phyloP scores from a whole-genome alignment of 2,797 vertebrate genomes.

The Pachyuromys duprasi region DNA sequence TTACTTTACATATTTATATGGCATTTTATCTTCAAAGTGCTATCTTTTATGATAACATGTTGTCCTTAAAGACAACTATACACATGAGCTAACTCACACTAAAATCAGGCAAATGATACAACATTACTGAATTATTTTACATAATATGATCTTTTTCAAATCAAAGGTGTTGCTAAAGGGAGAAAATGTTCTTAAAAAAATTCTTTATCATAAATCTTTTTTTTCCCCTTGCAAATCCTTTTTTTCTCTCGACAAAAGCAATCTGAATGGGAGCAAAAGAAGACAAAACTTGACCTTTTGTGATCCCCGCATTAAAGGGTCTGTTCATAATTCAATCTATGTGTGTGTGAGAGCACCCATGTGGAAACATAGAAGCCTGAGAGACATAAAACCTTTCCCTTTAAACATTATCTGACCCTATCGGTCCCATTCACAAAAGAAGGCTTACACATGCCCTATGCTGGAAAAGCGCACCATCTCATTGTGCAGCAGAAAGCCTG shows the following conservation, averaged over 20 bases:
- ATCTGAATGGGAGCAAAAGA: slow-evolving; percentile 90
- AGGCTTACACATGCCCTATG: slow-evolving; percentile 90
- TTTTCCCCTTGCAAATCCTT: slow-evolving; percentile 84
- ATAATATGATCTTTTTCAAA: slow-evolving; percentile 81
- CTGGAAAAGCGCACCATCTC: slow-evolving; percentile 86
- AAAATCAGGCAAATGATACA: slow-evolving; percentile 80
- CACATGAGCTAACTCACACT: slow-evolving; percentile 80
- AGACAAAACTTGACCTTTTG: slow-evolving; percentile 92
- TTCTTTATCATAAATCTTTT: slow-evolving; percentile 88
- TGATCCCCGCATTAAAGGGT: slow-evolving; percentile 92
- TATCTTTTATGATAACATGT: slow-evolving; percentile 74
- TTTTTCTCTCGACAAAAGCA: slow-evolving; percentile 87
- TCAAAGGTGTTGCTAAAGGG: slow-evolving; percentile 85
- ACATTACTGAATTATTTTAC: slow-evolving; percentile 82
- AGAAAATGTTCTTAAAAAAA: slow-evolving; percentile 85
- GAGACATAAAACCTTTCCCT: slow-evolving; percentile 90
- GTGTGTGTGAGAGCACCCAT: slow-evolving; percentile 91
- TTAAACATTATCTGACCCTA: slow-evolving; percentile 92
- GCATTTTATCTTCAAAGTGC: slow-evolving; percentile 73
- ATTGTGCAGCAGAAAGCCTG: slow-evolving; percentile 87
- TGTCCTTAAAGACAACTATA: slow-evolving; percentile 77
- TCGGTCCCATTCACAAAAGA: slow-evolving; percentile 90
- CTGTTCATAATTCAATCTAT: slow-evolving; percentile 93
- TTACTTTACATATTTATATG: slow-evolving; percentile 76
- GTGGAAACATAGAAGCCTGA: slow-evolving; percentile 91